phyloP scores from a whole-genome alignment of 2,888 invertebrate genomes.

The Gari tellinella region DNA sequence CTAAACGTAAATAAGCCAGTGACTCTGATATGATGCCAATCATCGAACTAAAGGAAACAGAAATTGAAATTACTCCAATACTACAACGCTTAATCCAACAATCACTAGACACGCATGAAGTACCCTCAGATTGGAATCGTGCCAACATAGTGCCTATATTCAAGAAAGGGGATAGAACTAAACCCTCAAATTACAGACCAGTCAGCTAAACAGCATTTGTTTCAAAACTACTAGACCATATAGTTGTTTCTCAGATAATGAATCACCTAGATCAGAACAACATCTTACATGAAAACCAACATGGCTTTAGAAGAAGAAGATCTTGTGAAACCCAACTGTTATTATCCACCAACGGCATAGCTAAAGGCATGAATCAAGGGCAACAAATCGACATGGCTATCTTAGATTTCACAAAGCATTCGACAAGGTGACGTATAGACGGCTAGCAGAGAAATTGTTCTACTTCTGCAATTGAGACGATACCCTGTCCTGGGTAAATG shows the following conservation, averaged over 20 bases:
- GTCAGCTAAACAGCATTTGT: constrained; percentile 29
- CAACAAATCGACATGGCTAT: constrained; percentile 27
- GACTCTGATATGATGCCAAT: constrained; percentile 40
- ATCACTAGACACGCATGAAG: constrained; percentile 29
- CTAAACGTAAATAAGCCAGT: constrained; percentile 29
- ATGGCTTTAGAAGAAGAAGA: constrained; percentile 15
- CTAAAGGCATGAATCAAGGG: constrained; percentile 26
- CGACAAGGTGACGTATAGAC: too few species aligned
- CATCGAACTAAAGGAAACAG: constrained; percentile 22
- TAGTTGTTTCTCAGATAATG: constrained; percentile 42
- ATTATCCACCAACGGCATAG: constrained; percentile 40
- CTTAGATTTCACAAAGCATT: constrained; percentile 18
- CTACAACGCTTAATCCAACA: constrained; percentile 34
- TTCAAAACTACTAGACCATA: constrained; percentile 42
- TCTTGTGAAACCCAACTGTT: constrained; percentile 49
- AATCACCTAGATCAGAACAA: constrained; percentile 32
- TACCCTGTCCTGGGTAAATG: neutral
- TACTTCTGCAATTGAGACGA: neutral
- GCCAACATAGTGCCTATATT: constrained; percentile 27
- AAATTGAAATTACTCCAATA: constrained; percentile 24
- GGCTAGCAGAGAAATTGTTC: too few species aligned
- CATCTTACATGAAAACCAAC: constrained; percentile 39
- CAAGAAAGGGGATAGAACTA: constrained; percentile 29
- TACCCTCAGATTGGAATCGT: constrained; percentile 29
- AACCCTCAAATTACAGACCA: constrained; percentile 34